A percentile compares a stretch with the other conserved stretches of the same genome.
Conservation (phyloP, 2,797 vertebrate species). For the Helicolenus hilgendorfi region DNA sequence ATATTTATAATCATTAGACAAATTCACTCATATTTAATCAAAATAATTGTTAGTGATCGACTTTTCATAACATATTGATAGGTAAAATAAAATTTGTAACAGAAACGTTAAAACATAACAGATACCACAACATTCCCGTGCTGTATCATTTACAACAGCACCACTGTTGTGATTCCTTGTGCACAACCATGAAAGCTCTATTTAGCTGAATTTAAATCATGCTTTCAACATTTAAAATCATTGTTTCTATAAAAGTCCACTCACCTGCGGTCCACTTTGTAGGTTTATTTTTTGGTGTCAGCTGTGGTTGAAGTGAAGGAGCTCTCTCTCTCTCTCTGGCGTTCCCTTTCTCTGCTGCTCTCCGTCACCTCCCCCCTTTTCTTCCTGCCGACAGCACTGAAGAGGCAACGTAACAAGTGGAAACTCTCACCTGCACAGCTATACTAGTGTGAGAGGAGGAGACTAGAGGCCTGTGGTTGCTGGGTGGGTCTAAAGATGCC, state of each 20-base stretch:
- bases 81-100: background rate
- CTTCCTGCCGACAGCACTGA: slow-evolving; percentile 68
- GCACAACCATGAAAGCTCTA: background rate
- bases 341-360: slow-evolving; percentile 49
- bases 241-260: slow-evolving; percentile 27
- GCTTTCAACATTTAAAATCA: background rate
- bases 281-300: slow-evolving; percentile 42
- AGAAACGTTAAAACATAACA: background rate
- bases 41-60: background rate
- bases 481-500: slow-evolving; percentile 53
- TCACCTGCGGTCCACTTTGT: slow-evolving; percentile 70
- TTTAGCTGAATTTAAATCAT: background rate
- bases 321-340: slow-evolving; percentile 20
- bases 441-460: slow-evolving; percentile 60
- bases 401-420: slow-evolving; percentile 75
- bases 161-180: background rate
- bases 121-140: background rate
- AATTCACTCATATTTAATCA: background rate
- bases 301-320: slow-evolving; percentile 78
- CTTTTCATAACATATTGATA: too few relatives aligned
- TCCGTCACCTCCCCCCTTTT: slow-evolving; percentile 50
- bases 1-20: background rate
- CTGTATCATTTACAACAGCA: slow-evolving; percentile 1
- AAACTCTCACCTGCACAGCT: slow-evolving; percentile 78
- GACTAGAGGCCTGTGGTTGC: slow-evolving; percentile 48